Conservation (phyloP, 2,797 vertebrate genomes). For the Dendrocincla tyrannina region DNA sequence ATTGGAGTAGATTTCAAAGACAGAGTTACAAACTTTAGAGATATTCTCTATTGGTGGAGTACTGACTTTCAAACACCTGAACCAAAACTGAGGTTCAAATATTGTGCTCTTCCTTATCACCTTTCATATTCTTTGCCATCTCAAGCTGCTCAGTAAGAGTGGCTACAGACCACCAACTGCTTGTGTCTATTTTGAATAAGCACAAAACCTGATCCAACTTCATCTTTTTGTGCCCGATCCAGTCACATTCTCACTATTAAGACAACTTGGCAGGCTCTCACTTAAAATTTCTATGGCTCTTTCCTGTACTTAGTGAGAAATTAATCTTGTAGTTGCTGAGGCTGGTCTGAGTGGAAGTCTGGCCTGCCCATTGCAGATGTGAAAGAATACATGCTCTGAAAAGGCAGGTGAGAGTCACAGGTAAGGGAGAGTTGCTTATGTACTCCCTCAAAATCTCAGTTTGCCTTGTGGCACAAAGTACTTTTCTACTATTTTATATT, state of each 20-base stretch:
- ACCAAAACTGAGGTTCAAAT: neutral
- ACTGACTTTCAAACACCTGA: neutral
- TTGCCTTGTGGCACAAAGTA: neutral
- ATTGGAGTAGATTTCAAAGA: neutral
- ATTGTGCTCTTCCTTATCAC: neutral
- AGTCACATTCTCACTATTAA: neutral
- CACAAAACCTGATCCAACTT: neutral
- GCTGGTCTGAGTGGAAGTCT: neutral
- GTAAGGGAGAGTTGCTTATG: neutral
- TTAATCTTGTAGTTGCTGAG: neutral
- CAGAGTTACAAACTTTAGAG: neutral
- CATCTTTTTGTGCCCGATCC: neutral
- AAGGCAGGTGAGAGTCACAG: neutral
- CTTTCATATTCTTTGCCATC: neutral
- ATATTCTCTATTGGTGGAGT: neutral
- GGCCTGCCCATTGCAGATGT: neutral
- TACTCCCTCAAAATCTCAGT: neutral
- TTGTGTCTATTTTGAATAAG: neutral
- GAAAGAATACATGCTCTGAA: neutral
- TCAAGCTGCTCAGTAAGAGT: neutral
- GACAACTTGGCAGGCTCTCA: neutral
- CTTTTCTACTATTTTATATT: neutral
- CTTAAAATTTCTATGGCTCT: neutral
- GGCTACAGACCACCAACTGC: neutral
- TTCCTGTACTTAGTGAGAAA: neutral